phyloP scores from a whole-genome alignment of 53 echinoderm and acorn worm species.

The Holothuria leucospilota region DNA sequence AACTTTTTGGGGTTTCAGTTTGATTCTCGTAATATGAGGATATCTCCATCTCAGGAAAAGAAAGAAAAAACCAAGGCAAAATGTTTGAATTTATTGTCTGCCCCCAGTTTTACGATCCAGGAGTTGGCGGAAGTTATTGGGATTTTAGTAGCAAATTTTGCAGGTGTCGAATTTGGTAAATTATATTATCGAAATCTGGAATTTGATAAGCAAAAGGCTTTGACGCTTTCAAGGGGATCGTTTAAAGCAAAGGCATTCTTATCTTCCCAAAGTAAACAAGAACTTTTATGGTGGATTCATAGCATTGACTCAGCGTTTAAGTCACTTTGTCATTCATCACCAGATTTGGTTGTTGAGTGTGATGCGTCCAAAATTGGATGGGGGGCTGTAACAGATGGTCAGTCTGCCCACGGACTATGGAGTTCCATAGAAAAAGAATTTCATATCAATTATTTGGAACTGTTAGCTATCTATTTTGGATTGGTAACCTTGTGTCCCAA shows the following conservation, averaged over 20 bases:
- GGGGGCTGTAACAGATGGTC: background rate
- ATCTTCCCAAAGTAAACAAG: background rate
- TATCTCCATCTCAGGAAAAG: slow-evolving; percentile 24
- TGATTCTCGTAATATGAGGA: slow-evolving; percentile 22
- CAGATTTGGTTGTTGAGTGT: background rate
- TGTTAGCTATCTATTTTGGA: slow-evolving; percentile 6
- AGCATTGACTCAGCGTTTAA: background rate
- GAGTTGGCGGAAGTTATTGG: slow-evolving; percentile 6
- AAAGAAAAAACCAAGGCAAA: background rate
- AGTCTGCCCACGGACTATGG: background rate
- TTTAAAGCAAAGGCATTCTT: background rate
- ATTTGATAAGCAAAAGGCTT: background rate
- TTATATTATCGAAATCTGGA: slow-evolving; percentile 6
- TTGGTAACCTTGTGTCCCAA: background rate
- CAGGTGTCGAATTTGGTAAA: background rate
- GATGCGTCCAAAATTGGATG: background rate
- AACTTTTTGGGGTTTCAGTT: slow-evolving; percentile 44
- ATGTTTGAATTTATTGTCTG: background rate
- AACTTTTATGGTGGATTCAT: background rate
- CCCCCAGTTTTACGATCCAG: background rate
- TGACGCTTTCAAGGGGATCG: background rate
- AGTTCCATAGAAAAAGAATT: background rate
- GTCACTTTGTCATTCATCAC: background rate
- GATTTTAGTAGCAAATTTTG: background rate
- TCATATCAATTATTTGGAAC: slow-evolving; percentile 1